These are phyloP conservation scores for Upupa epops DNA, from an alignment of 2,113 vertebrate species.

Conservation along the genomic window DNA sequence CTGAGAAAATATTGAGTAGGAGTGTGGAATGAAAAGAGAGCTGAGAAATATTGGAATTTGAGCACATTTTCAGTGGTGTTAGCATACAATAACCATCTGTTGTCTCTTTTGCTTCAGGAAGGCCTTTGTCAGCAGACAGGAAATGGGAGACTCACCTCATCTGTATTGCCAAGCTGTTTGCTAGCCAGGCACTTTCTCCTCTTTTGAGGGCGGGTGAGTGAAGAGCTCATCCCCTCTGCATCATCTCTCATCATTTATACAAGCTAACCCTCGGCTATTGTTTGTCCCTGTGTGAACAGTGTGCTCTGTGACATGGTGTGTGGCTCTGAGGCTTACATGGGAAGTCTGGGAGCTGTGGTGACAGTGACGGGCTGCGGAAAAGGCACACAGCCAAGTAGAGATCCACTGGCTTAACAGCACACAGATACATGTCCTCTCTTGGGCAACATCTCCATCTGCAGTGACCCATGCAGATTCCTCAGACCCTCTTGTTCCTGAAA, in stretches of 20 bases:
- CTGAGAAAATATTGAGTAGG: not conserved
- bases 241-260: not conserved
- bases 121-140: not conserved
- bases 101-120: not conserved
- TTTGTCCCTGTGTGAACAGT: not conserved
- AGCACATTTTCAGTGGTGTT: not conserved
- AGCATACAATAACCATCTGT: not conserved
- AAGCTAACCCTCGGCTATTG: not conserved
- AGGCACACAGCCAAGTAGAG: not conserved
- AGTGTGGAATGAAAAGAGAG: not conserved
- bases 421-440: accelerated
- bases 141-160: not conserved
- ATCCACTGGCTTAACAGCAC: accelerated
- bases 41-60: not conserved
- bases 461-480: not conserved
- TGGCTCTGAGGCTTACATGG: not conserved
- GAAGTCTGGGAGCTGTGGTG: not conserved
- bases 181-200: conserved; percentile 1
- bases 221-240: not conserved
- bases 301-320: not conserved
- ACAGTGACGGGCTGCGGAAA: not conserved
- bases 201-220: not conserved
- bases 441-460: accelerated
- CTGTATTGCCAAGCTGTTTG: not conserved
- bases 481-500: not conserved